Percentiles rank a stretch among this genome's conserved stretches.
Evolutionary conservation across 2,888 invertebrate species (phyloP).

Genomic region (Anoncus sp.): DNA sequence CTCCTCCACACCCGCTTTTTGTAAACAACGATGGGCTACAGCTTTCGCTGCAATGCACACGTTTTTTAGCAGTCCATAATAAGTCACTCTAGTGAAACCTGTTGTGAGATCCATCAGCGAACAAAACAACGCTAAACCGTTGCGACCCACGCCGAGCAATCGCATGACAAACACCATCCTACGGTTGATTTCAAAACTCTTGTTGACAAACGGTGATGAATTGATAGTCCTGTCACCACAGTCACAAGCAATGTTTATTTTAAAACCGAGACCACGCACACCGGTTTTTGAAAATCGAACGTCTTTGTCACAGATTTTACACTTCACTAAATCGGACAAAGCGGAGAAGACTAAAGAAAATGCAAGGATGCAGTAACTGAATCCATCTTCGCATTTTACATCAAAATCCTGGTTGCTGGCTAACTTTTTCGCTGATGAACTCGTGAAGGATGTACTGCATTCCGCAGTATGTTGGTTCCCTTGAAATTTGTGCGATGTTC

Average conservation of each 20-base stretch:
- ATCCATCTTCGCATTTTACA: constrained; percentile 40
- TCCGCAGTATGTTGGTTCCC: constrained; percentile 45
- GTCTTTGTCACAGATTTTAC: constrained; percentile 61
- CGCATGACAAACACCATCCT: constrained; percentile 68
- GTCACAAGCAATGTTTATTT: constrained; percentile 63
- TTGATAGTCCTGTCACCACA: constrained; percentile 63
- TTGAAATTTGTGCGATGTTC: constrained; percentile 25
- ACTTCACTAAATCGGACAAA: constrained; percentile 57
- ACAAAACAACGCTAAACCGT: constrained; percentile 57
- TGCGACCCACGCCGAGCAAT: constrained; percentile 66
- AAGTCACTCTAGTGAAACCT: constrained; percentile 34
- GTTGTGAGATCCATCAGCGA: constrained; percentile 52
- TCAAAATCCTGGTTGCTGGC: constrained; percentile 43
- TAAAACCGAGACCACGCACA: constrained; percentile 65
- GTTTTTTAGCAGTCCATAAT: constrained; percentile 49
- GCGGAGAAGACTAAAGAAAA: constrained; percentile 59
- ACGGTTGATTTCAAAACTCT: constrained; percentile 69
- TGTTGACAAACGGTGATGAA: constrained; percentile 64
- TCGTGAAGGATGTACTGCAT: constrained; percentile 40
- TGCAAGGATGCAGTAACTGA: constrained; percentile 36
- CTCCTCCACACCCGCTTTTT: constrained; percentile 30
- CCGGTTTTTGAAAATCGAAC: constrained; percentile 63
- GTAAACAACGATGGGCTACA: constrained; percentile 23
- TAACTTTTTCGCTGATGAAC: constrained; percentile 52
- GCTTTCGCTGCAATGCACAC: constrained; percentile 24